Evolutionary conservation across 2,888 invertebrate species (phyloP).

Genomic region (Brassicogethes aeneus): DNA sequence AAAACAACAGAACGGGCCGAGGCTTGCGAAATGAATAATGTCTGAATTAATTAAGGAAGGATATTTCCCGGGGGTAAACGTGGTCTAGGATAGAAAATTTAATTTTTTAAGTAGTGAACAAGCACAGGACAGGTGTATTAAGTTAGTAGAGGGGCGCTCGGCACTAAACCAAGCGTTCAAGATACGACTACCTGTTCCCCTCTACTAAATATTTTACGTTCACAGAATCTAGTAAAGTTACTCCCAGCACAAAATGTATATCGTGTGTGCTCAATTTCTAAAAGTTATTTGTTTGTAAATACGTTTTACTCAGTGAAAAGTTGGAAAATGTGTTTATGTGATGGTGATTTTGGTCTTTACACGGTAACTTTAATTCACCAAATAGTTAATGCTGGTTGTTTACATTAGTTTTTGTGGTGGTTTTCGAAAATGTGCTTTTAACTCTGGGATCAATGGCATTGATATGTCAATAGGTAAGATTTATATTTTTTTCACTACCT

Average conservation of each 20-base stretch:
- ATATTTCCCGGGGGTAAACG: too few relatives aligned
- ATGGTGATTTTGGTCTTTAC: constrained; percentile 6
- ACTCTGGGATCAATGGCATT: constrained; percentile 19
- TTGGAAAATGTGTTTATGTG: constrained; percentile 3
- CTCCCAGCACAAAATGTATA: constrained; percentile 15
- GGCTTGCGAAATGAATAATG: too few relatives aligned
- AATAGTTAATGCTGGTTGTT: constrained; percentile 6
- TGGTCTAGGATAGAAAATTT: too few relatives aligned
- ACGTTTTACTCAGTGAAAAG: neutral
- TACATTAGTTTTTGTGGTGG: constrained; percentile 5
- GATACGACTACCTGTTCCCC: constrained; percentile 36
- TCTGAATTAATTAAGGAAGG: too few relatives aligned
- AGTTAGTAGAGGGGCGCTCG: constrained; percentile 15
- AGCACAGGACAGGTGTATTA: constrained; percentile 17
- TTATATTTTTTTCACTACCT: constrained; percentile 4
- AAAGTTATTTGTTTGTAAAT: neutral
- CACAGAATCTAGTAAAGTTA: constrained; percentile 20
- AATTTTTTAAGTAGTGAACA: too few relatives aligned
- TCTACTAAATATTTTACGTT: constrained; percentile 29
- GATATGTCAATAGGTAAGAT: constrained; percentile 20
- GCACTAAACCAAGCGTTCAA: constrained; percentile 17
- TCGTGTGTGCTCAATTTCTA: constrained; percentile 11
- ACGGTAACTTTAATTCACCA: constrained; percentile 9
- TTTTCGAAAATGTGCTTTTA: constrained; percentile 18
- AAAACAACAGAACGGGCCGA: too few relatives aligned